Percentiles rank a stretch among this genome's conserved stretches.
Conservation (phyloP, 2,797 vertebrate species). For the Pseudomugil tenellus region DNA sequence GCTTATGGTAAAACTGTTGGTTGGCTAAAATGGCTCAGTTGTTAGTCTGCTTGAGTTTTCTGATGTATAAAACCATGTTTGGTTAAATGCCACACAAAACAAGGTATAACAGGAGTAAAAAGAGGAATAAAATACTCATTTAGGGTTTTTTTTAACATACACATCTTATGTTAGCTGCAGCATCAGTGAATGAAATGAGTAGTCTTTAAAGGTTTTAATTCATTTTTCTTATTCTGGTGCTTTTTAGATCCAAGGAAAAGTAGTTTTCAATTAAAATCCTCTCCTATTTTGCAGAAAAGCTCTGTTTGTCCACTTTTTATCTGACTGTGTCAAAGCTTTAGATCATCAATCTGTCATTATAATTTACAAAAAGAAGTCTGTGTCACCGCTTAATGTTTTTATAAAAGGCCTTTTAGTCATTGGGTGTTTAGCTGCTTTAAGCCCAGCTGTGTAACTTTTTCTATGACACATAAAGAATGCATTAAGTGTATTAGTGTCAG, state of each 20-base stretch:
- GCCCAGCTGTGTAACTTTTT: constrained; percentile 5
- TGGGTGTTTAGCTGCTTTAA: background rate
- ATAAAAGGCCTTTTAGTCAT: background rate
- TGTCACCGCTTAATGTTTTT: background rate
- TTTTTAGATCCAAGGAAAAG: background rate
- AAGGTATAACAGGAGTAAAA: too few species aligned
- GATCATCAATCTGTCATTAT: background rate
- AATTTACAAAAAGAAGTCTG: background rate
- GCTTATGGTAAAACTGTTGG: background rate
- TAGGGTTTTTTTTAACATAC: too few species aligned
- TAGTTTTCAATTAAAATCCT: background rate
- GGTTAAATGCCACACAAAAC: too few species aligned
- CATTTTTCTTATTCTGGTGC: background rate
- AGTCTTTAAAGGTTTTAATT: too few species aligned
- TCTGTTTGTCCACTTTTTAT: background rate
- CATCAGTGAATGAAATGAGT: too few species aligned
- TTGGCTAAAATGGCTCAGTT: background rate
- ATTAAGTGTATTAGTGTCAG: constrained; percentile 23
- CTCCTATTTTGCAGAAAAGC: background rate
- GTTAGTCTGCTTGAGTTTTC: background rate
- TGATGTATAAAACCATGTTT: too few species aligned
- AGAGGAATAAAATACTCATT: too few species aligned
- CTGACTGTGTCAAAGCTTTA: background rate
- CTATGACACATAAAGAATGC: constrained; percentile 10
- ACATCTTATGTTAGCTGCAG: too few species aligned